These are phyloP conservation scores for Actenoides hombroni DNA, from an alignment of 2,113 vertebrate genomes.

Conservation along the genomic window DNA sequence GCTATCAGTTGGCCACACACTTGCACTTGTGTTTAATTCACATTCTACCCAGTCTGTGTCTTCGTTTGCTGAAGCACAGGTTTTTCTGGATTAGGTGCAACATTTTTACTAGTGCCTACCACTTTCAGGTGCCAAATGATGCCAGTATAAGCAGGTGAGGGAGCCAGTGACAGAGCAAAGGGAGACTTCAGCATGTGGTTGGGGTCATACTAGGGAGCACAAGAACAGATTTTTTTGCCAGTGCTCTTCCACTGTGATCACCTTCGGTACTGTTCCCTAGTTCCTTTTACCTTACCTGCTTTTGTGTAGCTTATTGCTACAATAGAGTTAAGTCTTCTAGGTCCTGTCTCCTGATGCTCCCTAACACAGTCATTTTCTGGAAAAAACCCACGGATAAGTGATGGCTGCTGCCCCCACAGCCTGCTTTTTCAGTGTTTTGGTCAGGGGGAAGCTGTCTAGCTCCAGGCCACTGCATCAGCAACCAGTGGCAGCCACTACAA, in stretches of 20 bases:
- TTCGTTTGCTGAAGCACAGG: background rate
- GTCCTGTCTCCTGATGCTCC: background rate
- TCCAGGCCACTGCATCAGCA: background rate
- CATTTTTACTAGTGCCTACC: background rate
- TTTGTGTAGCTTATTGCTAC: background rate
- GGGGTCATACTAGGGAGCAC: background rate
- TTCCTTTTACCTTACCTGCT: background rate
- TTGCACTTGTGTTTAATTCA: background rate
- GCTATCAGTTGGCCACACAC: background rate
- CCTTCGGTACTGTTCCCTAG: background rate
- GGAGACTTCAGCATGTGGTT: background rate
- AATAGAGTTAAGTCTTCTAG: background rate
- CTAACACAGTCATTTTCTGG: background rate
- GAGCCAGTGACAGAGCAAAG: background rate
- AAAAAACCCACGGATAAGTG: accelerated
- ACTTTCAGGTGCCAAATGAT: background rate
- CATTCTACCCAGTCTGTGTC: background rate
- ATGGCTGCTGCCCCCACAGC: background rate
- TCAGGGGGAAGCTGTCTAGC: background rate
- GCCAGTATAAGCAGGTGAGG: background rate
- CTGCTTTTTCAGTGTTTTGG: background rate
- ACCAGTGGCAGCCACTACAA: background rate
- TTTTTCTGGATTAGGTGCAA: background rate
- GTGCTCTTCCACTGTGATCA: background rate
- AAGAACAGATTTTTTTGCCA: background rate